Evolutionary conservation across 2,888 invertebrate genomes (phyloP).

Genomic region (Altica lythri): DNA sequence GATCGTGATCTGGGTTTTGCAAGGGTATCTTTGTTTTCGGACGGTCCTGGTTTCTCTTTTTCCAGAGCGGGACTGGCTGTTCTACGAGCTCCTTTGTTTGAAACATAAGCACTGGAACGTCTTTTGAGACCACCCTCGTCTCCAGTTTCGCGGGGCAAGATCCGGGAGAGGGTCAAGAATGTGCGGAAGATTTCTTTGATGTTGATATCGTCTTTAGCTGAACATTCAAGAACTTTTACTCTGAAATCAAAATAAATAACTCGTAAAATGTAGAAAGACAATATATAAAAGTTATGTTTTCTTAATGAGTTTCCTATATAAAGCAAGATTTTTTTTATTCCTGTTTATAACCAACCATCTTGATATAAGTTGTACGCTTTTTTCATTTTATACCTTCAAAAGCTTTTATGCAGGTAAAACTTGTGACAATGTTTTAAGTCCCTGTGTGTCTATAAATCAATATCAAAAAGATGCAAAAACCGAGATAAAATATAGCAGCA

Average conservation of each 20-base stretch:
- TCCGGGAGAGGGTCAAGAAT: slow-evolving; percentile 76
- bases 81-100: slow-evolving; percentile 57
- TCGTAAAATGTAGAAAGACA: neutral
- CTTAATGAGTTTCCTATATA: no score
- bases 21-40: slow-evolving; percentile 43
- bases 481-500: no score
- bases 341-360: no score
- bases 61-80: slow-evolving; percentile 56
- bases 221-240: slow-evolving; percentile 76
- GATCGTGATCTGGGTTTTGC: slow-evolving; percentile 60
- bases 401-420: no score
- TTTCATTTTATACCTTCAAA: no score
- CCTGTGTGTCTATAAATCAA: no score
- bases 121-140: slow-evolving; percentile 68
- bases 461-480: no score
- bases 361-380: no score
- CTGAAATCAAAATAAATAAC: slow-evolving; percentile 54
- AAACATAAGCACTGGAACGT: slow-evolving; percentile 75
- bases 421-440: no score
- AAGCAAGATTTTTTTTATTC: no score
- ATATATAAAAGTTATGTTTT: no score
- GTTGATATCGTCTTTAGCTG: slow-evolving; percentile 78
- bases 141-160: slow-evolving; percentile 66
- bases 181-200: slow-evolving; percentile 81
- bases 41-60: slow-evolving; percentile 47